A percentile compares a stretch with the other conserved stretches of the same genome.
These are phyloP conservation scores for Ctena decussata DNA, from an alignment of 2,888 invertebrate genomes.

Conservation along the genomic window DNA sequence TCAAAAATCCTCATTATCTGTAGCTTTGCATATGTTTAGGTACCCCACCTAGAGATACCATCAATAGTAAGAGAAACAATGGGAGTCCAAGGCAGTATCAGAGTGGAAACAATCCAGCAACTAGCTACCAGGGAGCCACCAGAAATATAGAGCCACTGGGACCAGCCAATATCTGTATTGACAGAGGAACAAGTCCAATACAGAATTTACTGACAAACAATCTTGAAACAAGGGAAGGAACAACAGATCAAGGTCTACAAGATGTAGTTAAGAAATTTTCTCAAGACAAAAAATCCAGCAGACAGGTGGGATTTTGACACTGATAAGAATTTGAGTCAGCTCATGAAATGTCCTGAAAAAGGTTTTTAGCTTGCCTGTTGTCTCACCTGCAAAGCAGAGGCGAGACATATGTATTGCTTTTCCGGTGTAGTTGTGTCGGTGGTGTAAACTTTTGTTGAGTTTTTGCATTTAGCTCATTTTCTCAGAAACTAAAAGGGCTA, in stretches of 20 bases:
- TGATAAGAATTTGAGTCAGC: no score
- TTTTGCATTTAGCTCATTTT: no score
- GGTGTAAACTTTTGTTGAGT: no score
- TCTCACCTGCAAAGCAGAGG: no score
- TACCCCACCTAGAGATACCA: neutral
- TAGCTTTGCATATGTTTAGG: neutral
- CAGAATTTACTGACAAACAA: neutral
- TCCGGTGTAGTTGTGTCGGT: no score
- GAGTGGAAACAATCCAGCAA: neutral
- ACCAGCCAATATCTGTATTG: neutral
- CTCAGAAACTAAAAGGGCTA: no score
- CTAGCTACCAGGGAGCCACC: neutral
- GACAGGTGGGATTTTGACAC: no score
- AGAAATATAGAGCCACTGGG: neutral
- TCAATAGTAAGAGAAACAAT: conserved; percentile 19
- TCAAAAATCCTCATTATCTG: neutral
- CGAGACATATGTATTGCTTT: no score
- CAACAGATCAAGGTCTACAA: conserved; percentile 8
- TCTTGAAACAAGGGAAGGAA: neutral
- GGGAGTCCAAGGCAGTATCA: neutral
- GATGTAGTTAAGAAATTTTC: conserved; percentile 65
- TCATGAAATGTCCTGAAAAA: no score
- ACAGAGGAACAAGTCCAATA: neutral
- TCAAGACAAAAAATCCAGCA: conserved; percentile 69
- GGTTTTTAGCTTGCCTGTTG: no score